Conservation (phyloP, 92 coral and sea anemone species). For the Actinernus sp. region DNA sequence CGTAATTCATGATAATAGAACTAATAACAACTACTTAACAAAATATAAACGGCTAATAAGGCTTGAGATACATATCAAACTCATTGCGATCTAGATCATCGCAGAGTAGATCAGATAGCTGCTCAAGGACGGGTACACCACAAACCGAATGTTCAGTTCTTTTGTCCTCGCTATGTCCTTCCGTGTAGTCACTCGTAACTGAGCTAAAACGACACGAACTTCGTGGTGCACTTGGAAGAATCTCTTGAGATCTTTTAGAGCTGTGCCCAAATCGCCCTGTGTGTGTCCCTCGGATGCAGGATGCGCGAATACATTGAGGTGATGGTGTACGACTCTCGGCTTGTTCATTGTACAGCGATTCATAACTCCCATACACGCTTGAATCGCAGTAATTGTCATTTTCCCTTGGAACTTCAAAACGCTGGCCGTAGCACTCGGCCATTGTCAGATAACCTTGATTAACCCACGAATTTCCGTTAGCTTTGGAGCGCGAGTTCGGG, state of each 20-base stretch:
- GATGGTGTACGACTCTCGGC: neutral
- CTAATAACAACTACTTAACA: neutral
- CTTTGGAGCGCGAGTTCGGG: neutral
- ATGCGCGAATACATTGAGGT: neutral
- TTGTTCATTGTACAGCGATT: neutral
- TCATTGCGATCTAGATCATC: slow-evolving; percentile 95
- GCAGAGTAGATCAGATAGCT: slow-evolving; percentile 82
- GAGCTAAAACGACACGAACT: slow-evolving; percentile 87
- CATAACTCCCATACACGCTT: neutral
- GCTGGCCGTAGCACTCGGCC: neutral
- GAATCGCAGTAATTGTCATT: neutral
- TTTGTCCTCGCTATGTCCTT: slow-evolving; percentile 14
- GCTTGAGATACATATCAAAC: slow-evolving; percentile 91
- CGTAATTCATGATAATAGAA: neutral
- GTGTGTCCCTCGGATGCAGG: neutral
- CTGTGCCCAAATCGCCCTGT: too few species aligned
- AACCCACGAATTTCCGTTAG: neutral
- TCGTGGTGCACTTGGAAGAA: neutral
- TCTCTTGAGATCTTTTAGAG: neutral
- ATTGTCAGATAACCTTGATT: neutral
- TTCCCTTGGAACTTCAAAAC: neutral
- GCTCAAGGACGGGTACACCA: slow-evolving; percentile 76
- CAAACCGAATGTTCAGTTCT: slow-evolving; percentile 13
- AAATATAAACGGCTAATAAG: slow-evolving; percentile 20
- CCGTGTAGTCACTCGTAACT: slow-evolving; percentile 36